These are phyloP conservation scores for Zaprionus tsacasi DNA, from an alignment of 1,140 invertebrate species.

Conservation along the genomic window DNA sequence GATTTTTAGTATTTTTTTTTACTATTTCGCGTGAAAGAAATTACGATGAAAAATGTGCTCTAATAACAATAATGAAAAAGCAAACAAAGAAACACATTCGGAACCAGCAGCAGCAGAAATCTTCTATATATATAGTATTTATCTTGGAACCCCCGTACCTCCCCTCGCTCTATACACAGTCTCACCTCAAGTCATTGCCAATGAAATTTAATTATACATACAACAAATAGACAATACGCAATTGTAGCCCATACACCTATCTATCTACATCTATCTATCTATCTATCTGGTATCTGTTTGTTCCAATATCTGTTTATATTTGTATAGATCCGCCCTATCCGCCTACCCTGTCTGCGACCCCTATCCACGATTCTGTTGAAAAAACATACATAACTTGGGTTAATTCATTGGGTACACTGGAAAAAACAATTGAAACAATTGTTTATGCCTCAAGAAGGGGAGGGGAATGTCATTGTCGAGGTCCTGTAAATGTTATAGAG, in stretches of 20 bases:
- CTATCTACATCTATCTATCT: conserved; percentile 32
- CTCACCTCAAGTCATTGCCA: conserved; percentile 68
- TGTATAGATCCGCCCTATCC: neutral
- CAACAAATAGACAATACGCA: conserved; percentile 62
- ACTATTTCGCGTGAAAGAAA: conserved; percentile 79
- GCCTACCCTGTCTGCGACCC: neutral
- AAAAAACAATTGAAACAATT: conserved; percentile 28
- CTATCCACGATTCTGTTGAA: conserved; percentile 46
- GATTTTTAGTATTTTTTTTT: conserved; percentile 71
- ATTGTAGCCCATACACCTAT: conserved; percentile 56
- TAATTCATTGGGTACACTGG: conserved; percentile 55
- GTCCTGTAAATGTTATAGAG: neutral
- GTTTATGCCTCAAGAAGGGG: conserved; percentile 5
- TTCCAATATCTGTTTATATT: conserved; percentile 41
- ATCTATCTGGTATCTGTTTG: conserved; percentile 34
- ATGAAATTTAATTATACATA: conserved; percentile 70
- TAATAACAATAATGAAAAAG: conserved; percentile 80
- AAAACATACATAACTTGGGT: conserved; percentile 59
- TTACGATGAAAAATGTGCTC: conserved; percentile 80
- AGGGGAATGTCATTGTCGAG: conserved; percentile 15
- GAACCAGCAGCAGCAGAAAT: conserved; percentile 16
- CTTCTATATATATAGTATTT: conserved; percentile 9
- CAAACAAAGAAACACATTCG: conserved; percentile 69
- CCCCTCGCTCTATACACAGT: conserved; percentile 24
- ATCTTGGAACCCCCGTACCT: conserved; percentile 3